phyloP scores from a whole-genome alignment of 2,888 invertebrate genomes.

The Trichacis sp. region DNA sequence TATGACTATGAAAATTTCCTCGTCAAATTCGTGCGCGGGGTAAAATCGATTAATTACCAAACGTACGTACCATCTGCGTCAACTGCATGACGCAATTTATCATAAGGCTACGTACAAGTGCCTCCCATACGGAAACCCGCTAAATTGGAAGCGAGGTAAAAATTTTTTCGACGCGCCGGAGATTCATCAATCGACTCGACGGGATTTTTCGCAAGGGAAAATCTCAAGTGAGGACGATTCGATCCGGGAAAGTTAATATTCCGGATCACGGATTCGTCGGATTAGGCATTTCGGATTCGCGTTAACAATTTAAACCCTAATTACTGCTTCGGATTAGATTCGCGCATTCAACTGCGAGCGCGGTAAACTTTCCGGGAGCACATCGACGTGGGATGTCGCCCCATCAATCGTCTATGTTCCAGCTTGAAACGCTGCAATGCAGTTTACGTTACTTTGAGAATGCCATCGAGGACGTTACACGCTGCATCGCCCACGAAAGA shows the following conservation, averaged over 20 bases:
- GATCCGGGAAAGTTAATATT: too few relatives aligned
- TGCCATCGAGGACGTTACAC: conserved; percentile 31
- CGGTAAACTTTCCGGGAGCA: too few relatives aligned
- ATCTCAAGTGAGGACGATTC: too few relatives aligned
- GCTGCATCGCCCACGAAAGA: conserved; percentile 11
- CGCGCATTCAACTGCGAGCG: too few relatives aligned
- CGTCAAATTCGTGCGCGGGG: conserved; percentile 27
- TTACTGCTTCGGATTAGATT: too few relatives aligned
- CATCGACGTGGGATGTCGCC: too few relatives aligned
- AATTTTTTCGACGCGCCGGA: neutral
- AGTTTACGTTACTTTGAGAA: conserved; percentile 21
- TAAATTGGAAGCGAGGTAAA: neutral
- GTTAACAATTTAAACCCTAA: too few relatives aligned
- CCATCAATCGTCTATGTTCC: conserved; percentile 38
- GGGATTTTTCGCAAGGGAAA: neutral
- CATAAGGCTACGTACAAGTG: conserved; percentile 16
- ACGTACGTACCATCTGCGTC: conserved; percentile 33
- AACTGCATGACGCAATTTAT: conserved; percentile 34
- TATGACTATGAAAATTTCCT: conserved; percentile 14
- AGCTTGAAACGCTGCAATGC: conserved; percentile 38
- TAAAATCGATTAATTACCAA: conserved; percentile 37
- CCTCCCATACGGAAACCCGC: neutral
- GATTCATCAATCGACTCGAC: neutral
- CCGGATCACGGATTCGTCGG: too few relatives aligned
- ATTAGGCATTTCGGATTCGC: too few relatives aligned